Conservation (phyloP, 2,888 invertebrate genomes). For the Oligia latruncula region DNA sequence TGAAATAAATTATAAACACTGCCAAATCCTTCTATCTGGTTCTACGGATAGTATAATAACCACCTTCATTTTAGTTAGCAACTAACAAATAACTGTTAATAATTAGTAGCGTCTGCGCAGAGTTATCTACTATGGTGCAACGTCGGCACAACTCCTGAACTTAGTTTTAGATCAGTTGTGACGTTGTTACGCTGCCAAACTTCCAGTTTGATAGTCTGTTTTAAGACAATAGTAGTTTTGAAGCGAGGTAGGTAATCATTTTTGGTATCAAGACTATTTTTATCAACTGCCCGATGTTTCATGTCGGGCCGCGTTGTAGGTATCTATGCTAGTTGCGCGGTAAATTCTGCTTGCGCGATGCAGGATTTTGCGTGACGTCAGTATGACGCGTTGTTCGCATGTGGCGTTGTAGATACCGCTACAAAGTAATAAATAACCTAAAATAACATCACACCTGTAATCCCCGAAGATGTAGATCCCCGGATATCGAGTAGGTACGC, state of each 20-base stretch:
- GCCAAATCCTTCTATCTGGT: background rate
- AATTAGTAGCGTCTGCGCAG: background rate
- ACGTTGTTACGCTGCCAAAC: slow-evolving; percentile 4
- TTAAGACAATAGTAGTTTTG: slow-evolving; percentile 4
- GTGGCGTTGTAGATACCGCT: no score
- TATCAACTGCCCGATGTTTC: no score
- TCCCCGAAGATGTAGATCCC: no score
- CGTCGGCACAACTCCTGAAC: background rate
- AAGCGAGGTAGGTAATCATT: background rate
- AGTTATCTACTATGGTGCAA: background rate
- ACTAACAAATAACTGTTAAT: slow-evolving; percentile 21
- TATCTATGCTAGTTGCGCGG: no score
- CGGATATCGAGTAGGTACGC: no score
- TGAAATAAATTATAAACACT: no score
- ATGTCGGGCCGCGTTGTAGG: no score
- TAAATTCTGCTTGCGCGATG: no score
- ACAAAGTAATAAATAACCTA: background rate
- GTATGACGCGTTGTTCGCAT: no score
- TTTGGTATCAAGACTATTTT: background rate
- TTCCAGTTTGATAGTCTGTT: background rate
- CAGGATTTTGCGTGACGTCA: no score
- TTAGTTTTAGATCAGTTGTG: slow-evolving; percentile 15
- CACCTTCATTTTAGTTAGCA: slow-evolving; percentile 3
- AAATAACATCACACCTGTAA: background rate
- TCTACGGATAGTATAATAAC: background rate